phyloP scores from a whole-genome alignment of 2,113 vertebrate species.

The Aptenodytes forsteri region DNA sequence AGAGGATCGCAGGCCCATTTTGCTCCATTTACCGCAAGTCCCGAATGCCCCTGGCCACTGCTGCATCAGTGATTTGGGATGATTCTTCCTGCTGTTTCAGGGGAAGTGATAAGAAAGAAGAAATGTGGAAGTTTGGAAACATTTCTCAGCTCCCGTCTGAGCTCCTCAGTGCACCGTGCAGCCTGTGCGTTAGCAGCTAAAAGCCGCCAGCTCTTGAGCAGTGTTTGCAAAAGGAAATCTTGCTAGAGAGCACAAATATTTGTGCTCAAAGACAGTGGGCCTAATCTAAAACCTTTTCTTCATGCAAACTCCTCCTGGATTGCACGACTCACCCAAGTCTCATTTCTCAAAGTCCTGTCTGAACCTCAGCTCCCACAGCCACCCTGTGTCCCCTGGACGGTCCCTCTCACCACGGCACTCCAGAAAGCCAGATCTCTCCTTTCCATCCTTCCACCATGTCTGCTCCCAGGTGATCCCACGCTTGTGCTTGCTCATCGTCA shows the following conservation, averaged over 20 bases:
- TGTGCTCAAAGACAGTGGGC: neutral
- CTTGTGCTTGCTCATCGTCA: neutral
- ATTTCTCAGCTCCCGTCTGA: neutral
- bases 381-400: accelerated
- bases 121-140: neutral
- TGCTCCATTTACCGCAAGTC: neutral
- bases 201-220: neutral
- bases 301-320: neutral
- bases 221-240: neutral
- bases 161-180: accelerated
- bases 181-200: neutral
- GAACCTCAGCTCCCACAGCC: neutral
- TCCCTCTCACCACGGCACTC: neutral
- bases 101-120: neutral
- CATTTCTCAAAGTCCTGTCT: neutral
- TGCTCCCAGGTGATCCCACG: neutral
- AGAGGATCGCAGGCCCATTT: neutral
- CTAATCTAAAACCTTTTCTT: neutral
- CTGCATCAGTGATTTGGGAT: neutral
- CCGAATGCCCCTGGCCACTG: neutral
- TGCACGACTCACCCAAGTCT: neutral
- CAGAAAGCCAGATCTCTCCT: neutral
- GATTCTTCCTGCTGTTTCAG: neutral
- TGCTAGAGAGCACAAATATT: neutral
- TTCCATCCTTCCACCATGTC: neutral